Evolutionary conservation across 2,888 invertebrate species (phyloP).

Genomic region (Chalcosyrphus nemorum): DNA sequence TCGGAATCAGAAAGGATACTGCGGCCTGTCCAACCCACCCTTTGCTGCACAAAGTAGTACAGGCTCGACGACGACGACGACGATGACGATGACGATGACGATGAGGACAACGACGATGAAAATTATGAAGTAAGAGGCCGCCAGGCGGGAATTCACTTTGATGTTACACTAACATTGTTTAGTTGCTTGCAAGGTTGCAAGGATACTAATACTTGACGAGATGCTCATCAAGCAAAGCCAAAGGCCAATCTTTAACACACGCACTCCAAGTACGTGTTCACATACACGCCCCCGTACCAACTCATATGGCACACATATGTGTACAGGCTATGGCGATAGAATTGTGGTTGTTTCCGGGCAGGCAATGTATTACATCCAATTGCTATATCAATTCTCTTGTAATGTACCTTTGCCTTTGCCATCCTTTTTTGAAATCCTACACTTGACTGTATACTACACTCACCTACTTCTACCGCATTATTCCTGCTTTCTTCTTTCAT

Average conservation of each 20-base stretch:
- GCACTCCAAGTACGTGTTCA: constrained; percentile 47
- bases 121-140: constrained; percentile 72
- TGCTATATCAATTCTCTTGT: constrained; percentile 57
- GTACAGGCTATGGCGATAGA: background rate
- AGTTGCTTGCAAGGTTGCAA: constrained; percentile 72
- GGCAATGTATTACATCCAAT: constrained; percentile 49
- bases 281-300: background rate
- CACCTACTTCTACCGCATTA: constrained; percentile 57
- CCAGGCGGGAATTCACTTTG: constrained; percentile 70
- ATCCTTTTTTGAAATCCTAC: constrained; percentile 21
- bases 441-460: constrained; percentile 25
- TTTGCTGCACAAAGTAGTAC: constrained; percentile 12
- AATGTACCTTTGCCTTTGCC: constrained; percentile 37
- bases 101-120: constrained; percentile 28
- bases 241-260: constrained; percentile 72
- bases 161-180: constrained; percentile 73
- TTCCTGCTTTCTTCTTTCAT: constrained; percentile 3
- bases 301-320: constrained; percentile 5
- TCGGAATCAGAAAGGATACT: constrained; percentile 63
- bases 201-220: constrained; percentile 69
- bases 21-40: constrained; percentile 60
- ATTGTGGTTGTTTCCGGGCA: constrained; percentile 31
- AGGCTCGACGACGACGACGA: constrained; percentile 11
- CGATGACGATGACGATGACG: background rate
- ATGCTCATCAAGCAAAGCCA: constrained; percentile 62